Conservation (phyloP, 1,140 invertebrate genomes). For the Wiebesia pumilae region DNA sequence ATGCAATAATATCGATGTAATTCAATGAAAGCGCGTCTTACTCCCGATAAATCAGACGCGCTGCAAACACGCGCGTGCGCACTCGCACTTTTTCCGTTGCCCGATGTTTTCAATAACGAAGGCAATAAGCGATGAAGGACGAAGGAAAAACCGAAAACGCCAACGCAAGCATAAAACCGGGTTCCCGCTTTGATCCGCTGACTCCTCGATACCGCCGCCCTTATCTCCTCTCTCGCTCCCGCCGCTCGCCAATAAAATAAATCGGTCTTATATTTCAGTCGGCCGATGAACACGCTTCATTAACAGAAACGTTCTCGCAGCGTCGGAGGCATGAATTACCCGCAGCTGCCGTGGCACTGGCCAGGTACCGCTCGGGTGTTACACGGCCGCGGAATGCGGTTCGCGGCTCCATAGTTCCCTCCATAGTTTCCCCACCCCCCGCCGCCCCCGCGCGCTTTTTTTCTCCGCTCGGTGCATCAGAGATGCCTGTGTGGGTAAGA, state of each 20-base stretch:
- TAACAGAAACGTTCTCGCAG: conserved; percentile 49
- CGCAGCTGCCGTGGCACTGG: not conserved
- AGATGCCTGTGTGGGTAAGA: conserved; percentile 54
- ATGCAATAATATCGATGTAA: conserved; percentile 20
- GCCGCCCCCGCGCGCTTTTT: not conserved
- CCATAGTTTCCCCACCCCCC: too few relatives aligned
- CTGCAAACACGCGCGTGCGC: too few relatives aligned
- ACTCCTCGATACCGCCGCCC: conserved; percentile 27
- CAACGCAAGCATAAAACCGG: conserved; percentile 31
- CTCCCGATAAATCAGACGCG: conserved; percentile 33
- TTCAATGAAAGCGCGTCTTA: conserved; percentile 24
- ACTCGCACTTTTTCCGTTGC: not conserved
- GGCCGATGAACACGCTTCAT: conserved; percentile 45
- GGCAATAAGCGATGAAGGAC: not conserved
- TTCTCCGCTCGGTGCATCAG: not conserved
- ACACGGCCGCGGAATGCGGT: conserved; percentile 45
- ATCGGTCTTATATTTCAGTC: conserved; percentile 45
- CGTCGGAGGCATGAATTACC: conserved; percentile 32
- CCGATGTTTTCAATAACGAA: conserved; percentile 36
- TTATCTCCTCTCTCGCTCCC: conserved; percentile 22
- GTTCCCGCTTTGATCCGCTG: conserved; percentile 10
- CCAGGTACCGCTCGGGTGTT: not conserved
- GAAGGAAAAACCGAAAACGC: conserved; percentile 45
- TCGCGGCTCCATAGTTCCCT: not conserved
- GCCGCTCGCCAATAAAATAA: conserved; percentile 25